phyloP scores from a whole-genome alignment of 1,140 invertebrate species.

The Camponotus pennsylvanicus region DNA sequence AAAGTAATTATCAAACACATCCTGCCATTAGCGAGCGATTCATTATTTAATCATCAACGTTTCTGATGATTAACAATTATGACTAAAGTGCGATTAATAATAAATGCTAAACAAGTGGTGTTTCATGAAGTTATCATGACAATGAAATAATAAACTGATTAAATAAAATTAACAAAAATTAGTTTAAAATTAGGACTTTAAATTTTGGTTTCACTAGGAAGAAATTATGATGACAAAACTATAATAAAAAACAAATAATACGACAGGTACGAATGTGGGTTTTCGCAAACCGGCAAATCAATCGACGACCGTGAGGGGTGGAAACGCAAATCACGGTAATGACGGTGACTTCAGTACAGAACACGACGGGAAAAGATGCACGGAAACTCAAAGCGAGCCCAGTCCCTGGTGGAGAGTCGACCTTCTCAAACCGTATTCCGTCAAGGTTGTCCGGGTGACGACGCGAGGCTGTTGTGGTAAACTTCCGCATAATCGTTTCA shows the following conservation, averaged over 20 bases:
- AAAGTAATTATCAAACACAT: slow-evolving; percentile 56
- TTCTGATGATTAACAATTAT: background rate
- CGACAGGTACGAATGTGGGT: slow-evolving; percentile 93
- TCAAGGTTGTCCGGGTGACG: slow-evolving; percentile 94
- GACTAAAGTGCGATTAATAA: slow-evolving; percentile 37
- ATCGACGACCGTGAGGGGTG: slow-evolving; percentile 94
- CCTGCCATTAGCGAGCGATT: slow-evolving; percentile 33
- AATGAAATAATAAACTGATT: background rate
- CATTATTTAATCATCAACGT: slow-evolving; percentile 31
- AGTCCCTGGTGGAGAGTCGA: slow-evolving; percentile 98
- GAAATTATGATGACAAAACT: background rate
- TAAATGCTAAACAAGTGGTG: background rate
- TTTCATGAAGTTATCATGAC: background rate
- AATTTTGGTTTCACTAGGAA: slow-evolving; percentile 1
- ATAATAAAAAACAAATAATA: background rate
- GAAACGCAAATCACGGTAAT: slow-evolving; percentile 93
- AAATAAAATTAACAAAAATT: background rate
- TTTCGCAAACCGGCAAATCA: slow-evolving; percentile 95
- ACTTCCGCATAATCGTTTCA: slow-evolving; percentile 54
- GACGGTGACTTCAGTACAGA: slow-evolving; percentile 94
- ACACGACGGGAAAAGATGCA: slow-evolving; percentile 94
- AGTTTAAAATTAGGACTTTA: background rate
- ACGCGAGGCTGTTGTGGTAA: slow-evolving; percentile 94
- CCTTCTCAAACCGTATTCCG: slow-evolving; percentile 92
- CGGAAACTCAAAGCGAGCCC: slow-evolving; percentile 94